Percentiles rank a stretch among this genome's conserved stretches.
Conservation (phyloP, 2,113 vertebrate species). For the Potamarius usumacintae region DNA sequence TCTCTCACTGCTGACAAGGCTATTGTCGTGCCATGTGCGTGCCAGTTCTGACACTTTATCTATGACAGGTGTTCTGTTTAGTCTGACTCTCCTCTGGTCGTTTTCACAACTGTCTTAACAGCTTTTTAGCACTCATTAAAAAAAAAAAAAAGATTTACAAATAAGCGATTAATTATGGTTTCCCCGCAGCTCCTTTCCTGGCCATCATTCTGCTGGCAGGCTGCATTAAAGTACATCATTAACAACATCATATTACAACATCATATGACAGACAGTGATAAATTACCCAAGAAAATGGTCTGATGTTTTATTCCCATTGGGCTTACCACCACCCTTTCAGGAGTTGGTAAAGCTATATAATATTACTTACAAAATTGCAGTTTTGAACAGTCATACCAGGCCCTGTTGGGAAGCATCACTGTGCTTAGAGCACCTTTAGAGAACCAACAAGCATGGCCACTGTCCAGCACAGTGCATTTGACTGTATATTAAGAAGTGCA, state of each 20-base stretch:
- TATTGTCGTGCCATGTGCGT: conserved; percentile 64
- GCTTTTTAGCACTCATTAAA: conserved; percentile 5
- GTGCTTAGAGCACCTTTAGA: neutral
- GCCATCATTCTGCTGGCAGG: conserved; percentile 9
- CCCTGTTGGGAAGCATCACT: neutral
- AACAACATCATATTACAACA: neutral
- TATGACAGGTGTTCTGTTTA: conserved; percentile 47
- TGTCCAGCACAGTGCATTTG: neutral
- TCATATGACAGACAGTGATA: conserved; percentile 7
- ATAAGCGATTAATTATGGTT: conserved; percentile 61
- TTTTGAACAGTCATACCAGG: neutral
- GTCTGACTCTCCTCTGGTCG: neutral
- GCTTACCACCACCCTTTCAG: neutral
- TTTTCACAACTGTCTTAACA: neutral
- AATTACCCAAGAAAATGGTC: neutral
- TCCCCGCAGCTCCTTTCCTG: conserved; percentile 59
- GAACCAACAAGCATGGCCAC: neutral
- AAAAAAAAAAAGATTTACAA: neutral
- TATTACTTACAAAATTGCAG: neutral
- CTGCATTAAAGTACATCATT: neutral
- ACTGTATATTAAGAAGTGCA: neutral
- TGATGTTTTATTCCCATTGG: neutral
- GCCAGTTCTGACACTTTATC: conserved; percentile 58
- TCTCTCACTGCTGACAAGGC: conserved; percentile 59
- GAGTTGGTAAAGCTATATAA: neutral